Percentiles rank a stretch among this genome's conserved stretches.
Conservation (phyloP, 2,888 invertebrate genomes). For the Tachina fera region DNA sequence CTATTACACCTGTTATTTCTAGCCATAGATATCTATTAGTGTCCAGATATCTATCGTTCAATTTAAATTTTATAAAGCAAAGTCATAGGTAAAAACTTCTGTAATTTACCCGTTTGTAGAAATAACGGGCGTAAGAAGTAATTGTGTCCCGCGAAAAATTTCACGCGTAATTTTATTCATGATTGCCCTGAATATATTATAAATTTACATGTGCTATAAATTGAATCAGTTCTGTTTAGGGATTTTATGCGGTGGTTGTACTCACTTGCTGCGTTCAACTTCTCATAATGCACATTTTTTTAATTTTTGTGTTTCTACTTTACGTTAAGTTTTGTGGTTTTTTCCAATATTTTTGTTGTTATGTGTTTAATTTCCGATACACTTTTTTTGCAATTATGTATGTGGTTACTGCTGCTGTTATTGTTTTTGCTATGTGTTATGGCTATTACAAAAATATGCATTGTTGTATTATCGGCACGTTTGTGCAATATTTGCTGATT, state of each 20-base stretch:
- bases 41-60: no score
- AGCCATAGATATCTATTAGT: no score
- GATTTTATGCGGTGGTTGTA: neutral
- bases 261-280: neutral
- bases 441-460: slow-evolving; percentile 74
- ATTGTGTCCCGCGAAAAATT: no score
- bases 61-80: no score
- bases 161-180: no score
- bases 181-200: no score
- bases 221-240: neutral
- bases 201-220: neutral
- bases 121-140: no score
- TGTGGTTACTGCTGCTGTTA: slow-evolving; percentile 17
- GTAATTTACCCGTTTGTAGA: no score
- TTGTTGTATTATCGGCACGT: slow-evolving; percentile 80
- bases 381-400: slow-evolving; percentile 17
- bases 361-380: slow-evolving; percentile 59
- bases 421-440: slow-evolving; percentile 38
- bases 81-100: no score
- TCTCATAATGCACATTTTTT: neutral
- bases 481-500: slow-evolving; percentile 72
- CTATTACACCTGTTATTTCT: no score
- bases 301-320: slow-evolving; percentile 17
- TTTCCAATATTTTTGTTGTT: slow-evolving; percentile 15
- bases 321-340: slow-evolving; percentile 34